Conservation (phyloP, 2,113 vertebrate genomes). For the Ptychochromis oligacanthus region DNA sequence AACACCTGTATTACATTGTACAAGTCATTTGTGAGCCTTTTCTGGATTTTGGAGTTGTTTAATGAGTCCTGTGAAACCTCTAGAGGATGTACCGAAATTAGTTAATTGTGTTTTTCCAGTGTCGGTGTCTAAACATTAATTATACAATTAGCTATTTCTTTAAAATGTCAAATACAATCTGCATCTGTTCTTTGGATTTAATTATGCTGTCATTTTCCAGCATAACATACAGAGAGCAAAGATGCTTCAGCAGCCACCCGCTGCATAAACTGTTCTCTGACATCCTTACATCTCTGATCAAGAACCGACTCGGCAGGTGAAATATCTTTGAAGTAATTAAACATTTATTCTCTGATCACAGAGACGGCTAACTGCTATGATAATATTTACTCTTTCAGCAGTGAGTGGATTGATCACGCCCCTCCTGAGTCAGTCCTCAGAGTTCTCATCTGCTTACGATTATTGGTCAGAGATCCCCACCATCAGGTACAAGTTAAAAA, state of each 20-base stretch:
- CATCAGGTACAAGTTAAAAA: constrained; percentile 80
- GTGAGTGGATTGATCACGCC: constrained; percentile 85
- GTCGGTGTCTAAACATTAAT: neutral
- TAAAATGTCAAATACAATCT: neutral
- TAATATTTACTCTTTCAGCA: constrained; percentile 47
- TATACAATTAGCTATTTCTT: neutral
- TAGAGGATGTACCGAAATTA: too few species aligned
- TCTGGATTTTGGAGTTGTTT: too few species aligned
- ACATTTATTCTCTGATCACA: neutral
- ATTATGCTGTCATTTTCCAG: constrained; percentile 58
- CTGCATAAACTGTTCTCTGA: constrained; percentile 82
- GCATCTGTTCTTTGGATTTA: neutral
- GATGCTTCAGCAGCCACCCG: constrained; percentile 85
- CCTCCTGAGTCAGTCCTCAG: constrained; percentile 81
- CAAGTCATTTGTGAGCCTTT: too few species aligned
- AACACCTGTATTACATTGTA: too few species aligned
- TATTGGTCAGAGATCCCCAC: constrained; percentile 86
- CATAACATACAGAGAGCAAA: constrained; percentile 86
- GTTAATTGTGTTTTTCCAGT: neutral
- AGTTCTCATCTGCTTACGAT: constrained; percentile 86
- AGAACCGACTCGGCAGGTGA: constrained; percentile 90
- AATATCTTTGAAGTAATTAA: neutral
- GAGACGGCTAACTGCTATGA: accelerated
- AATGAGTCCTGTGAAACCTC: too few species aligned
- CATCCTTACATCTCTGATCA: constrained; percentile 84